phyloP scores from a whole-genome alignment of 2,888 invertebrate species.

The Geophilus truncorum region DNA sequence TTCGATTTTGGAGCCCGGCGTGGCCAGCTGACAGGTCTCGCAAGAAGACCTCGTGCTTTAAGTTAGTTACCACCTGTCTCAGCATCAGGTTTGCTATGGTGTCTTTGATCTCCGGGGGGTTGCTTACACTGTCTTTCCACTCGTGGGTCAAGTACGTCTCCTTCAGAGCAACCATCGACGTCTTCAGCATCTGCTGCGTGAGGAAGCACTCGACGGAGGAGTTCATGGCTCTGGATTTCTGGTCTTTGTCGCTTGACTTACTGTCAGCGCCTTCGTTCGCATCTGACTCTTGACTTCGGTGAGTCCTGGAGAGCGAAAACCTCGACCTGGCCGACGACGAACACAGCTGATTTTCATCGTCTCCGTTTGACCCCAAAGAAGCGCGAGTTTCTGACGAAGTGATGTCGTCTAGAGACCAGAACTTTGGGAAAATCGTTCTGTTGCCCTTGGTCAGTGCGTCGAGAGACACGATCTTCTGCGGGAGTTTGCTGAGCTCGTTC shows the following conservation, averaged over 20 bases:
- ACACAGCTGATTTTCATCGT: not conserved
- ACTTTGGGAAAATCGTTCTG: not conserved
- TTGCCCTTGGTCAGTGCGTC: not conserved
- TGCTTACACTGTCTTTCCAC: not conserved
- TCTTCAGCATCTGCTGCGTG: not conserved
- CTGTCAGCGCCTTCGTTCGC: no score
- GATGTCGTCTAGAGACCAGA: not conserved
- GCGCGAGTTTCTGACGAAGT: not conserved
- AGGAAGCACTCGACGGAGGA: not conserved
- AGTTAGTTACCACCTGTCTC: not conserved
- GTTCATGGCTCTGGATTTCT: not conserved
- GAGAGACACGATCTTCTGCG: not conserved
- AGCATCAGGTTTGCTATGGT: not conserved
- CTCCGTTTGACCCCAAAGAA: not conserved
- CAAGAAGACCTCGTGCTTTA: not conserved
- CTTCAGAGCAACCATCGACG: not conserved
- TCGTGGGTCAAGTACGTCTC: not conserved
- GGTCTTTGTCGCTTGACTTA: no score
- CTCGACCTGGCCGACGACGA: not conserved
- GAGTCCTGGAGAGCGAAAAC: not conserved
- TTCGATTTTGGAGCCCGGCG: not conserved
- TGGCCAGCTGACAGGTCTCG: not conserved
- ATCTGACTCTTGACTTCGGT: no score
- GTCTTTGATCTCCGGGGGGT: not conserved
- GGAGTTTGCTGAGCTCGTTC: not conserved